A percentile compares a stretch with the other conserved stretches of the same genome.
phyloP scores from a whole-genome alignment of 2,888 invertebrate species.

The Caenorhabditis macrosperma region DNA sequence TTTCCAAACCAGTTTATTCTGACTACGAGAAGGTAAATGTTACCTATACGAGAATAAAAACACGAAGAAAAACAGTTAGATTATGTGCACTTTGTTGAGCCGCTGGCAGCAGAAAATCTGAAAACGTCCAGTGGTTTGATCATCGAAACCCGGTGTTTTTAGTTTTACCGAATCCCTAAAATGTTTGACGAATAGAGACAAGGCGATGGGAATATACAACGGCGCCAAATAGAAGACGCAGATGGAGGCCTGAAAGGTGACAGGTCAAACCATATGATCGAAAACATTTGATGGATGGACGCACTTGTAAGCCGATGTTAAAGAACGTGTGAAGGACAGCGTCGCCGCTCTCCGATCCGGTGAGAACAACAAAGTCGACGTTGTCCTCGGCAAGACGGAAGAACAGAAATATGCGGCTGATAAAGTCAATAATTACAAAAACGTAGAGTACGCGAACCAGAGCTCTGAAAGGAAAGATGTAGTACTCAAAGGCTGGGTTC shows the following conservation, averaged over 20 bases:
- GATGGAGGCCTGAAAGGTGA: slow-evolving; percentile 48
- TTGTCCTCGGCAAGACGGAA: slow-evolving; percentile 56
- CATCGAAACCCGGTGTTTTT: background rate
- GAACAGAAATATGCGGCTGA: slow-evolving; percentile 47
- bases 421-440: slow-evolving; percentile 51
- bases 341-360: slow-evolving; percentile 54
- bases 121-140: slow-evolving; percentile 5
- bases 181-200: slow-evolving; percentile 53
- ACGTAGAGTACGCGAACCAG: slow-evolving; percentile 44
- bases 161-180: slow-evolving; percentile 53
- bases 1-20: slow-evolving; percentile 40
- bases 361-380: slow-evolving; percentile 56
- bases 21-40: slow-evolving; percentile 25
- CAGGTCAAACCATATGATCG: slow-evolving; percentile 43
- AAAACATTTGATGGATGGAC: slow-evolving; percentile 9
- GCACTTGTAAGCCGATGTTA: slow-evolving; percentile 53
- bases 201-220: slow-evolving; percentile 50
- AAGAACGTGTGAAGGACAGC: slow-evolving; percentile 42
- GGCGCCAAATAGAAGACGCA: slow-evolving; percentile 50
- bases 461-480: slow-evolving; percentile 33
- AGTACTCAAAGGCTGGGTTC: background rate
- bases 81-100: slow-evolving; percentile 45
- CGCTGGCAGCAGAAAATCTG: slow-evolving; percentile 52
- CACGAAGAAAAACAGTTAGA: slow-evolving; percentile 12
- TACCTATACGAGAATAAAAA: background rate